Base-by-base conservation (phyloP, 2,797 vertebrate genomes). In the Heteromormyrus szaboi region DNA sequence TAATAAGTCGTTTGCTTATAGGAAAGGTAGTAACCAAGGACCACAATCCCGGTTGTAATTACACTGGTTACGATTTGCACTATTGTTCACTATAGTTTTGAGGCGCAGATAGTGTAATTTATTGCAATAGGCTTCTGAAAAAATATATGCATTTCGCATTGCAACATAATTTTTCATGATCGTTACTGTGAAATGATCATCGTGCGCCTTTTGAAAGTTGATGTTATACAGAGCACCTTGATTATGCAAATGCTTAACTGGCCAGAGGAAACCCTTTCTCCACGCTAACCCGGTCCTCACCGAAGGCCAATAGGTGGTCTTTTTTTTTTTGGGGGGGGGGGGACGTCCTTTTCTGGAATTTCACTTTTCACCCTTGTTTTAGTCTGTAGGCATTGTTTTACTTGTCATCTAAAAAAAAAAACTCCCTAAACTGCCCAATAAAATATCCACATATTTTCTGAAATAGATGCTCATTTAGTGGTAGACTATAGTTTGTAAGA, bases 241-340 rank as follows among this genome's bases (percentile, higher is more conserved):
- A 76, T 51, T 22, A 29, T 44, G 3, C 51, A 4, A 56, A 89
- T 29, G 25, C 92, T 90, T 91, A 90, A 90, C 83, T 90, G 90
- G 92, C 89, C 91, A 90, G 90, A 92, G 91, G 89, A 92, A 93
- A 92, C 94, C 92, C 90, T 95, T 93, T 94, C 94, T 95, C 95
- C 95, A 94, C 93, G 93, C 94, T 94, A 93, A 94, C 91, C 88
- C 88, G 92, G 92, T 94, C 93, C 92, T 91, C 91, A 93, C 92
- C 91, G 62, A 89, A 93, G 90, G 91, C 93, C 94, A 93, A 93
- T 89, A 91, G 91, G 62, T 68, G 88, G n/a, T 51, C 44, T 85
- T 51, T 22, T 46, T 76, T 22, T 17, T 9, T 19, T 41, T 41
- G 4, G 59, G 3, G 9, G 4, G 25, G 25, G 62, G 25, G 9